A percentile compares a stretch with the other conserved stretches of the same genome.
Conservation (phyloP, 2,888 invertebrate species). For the Zhengitettix transpicula region DNA sequence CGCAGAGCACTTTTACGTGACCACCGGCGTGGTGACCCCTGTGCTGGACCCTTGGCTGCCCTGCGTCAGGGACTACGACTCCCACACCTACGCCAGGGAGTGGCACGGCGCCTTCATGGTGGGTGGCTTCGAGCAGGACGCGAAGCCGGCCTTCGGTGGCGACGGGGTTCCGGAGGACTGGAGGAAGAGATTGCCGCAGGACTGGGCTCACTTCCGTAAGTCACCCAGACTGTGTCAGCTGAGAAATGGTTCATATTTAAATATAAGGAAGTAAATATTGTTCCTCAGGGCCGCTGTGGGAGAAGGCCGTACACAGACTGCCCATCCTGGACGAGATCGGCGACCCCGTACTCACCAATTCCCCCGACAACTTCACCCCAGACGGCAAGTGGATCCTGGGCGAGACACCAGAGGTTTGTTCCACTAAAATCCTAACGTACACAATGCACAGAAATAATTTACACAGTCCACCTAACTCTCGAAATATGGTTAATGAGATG, state of each 20-base stretch:
- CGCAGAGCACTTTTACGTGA: conserved; percentile 49
- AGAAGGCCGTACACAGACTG: conserved; percentile 33
- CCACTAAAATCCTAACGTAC: no score
- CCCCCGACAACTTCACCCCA: conserved; percentile 53
- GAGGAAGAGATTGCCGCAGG: conserved; percentile 33
- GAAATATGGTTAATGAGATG: no score
- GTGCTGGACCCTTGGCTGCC: conserved; percentile 27
- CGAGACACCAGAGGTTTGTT: conserved; percentile 39
- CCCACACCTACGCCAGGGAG: conserved; percentile 41
- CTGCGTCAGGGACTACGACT: conserved; percentile 47
- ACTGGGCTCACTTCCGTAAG: conserved; percentile 45
- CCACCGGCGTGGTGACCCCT: conserved; percentile 30
- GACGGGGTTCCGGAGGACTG: conserved; percentile 29
- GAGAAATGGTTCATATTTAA: background rate
- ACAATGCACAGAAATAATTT: no score
- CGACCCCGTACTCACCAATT: conserved; percentile 38
- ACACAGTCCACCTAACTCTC: no score
- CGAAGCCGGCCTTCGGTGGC: conserved; percentile 41
- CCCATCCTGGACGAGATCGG: conserved; percentile 35
- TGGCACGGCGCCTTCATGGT: conserved; percentile 40
- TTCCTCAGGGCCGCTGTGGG: conserved; percentile 31
- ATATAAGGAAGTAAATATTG: no score
- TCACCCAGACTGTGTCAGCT: conserved; percentile 2
- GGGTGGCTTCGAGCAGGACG: conserved; percentile 48
- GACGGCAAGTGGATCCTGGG: conserved; percentile 53